Conservation (phyloP, 2,888 invertebrate species). For the Hypercompe scribonia region DNA sequence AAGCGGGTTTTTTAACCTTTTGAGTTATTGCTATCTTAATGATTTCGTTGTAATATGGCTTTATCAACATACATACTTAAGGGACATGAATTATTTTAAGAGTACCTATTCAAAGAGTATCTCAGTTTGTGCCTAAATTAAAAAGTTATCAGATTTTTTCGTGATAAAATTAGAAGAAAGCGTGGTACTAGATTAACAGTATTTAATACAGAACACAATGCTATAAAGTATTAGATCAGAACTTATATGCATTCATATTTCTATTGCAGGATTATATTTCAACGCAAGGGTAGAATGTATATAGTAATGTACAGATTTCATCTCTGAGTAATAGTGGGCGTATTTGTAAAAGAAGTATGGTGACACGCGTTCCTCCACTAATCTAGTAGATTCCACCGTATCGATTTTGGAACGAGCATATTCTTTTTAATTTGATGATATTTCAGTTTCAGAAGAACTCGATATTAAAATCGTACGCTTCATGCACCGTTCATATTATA, state of each 20-base stretch:
- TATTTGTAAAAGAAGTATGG: conserved; percentile 14
- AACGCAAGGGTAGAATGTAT: background rate
- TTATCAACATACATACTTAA: background rate
- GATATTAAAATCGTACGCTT: background rate
- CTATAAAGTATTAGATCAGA: too few relatives aligned
- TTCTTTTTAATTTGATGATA: background rate
- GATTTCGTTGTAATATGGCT: background rate
- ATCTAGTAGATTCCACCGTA: conserved; percentile 15
- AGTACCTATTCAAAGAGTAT: too few relatives aligned
- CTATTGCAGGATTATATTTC: background rate
- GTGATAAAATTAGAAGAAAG: too few relatives aligned
- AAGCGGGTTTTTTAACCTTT: too few relatives aligned
- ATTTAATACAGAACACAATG: too few relatives aligned
- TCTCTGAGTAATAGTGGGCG: conserved; percentile 5
- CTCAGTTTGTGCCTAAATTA: too few relatives aligned
- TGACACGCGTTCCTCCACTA: conserved; percentile 8
- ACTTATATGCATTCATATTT: too few relatives aligned
- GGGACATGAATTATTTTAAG: background rate
- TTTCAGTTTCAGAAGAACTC: background rate
- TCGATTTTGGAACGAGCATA: conserved; percentile 14
- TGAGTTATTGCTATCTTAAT: background rate
- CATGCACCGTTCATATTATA: background rate
- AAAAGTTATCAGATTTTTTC: too few relatives aligned
- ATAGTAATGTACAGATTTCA: background rate
- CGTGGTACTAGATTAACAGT: too few relatives aligned